These are phyloP conservation scores for Drosophila quadrilineata DNA, from an alignment of 1,140 invertebrate genomes.

Conservation along the genomic window DNA sequence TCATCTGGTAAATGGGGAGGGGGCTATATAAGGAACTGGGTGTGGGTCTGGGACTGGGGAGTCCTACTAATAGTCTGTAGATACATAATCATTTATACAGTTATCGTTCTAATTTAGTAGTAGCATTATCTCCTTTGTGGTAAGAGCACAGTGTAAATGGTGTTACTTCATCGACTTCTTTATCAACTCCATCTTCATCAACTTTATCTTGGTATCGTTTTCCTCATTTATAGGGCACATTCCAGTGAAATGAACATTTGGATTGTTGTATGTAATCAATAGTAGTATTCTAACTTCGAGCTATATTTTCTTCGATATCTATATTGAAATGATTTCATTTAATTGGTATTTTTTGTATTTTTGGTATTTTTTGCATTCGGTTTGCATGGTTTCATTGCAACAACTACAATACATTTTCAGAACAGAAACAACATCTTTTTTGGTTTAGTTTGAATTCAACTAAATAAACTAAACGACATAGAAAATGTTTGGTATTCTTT, in stretches of 20 bases:
- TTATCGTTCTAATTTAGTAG: conserved; percentile 39
- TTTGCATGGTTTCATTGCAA: too few species aligned
- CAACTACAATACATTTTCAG: conserved; percentile 59
- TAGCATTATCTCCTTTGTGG: conserved; percentile 50
- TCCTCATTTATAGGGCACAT: conserved; percentile 49
- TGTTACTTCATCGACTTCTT: neutral
- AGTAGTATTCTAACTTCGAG: conserved; percentile 9
- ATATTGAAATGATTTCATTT: neutral
- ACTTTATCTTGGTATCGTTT: neutral
- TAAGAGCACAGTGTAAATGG: conserved; percentile 64
- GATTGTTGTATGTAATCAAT: conserved; percentile 18
- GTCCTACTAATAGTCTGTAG: too few species aligned
- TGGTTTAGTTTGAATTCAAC: conserved; percentile 29
- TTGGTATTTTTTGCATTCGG: conserved; percentile 10
- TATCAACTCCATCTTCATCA: neutral
- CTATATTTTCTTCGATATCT: conserved; percentile 3
- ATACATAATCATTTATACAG: conserved; percentile 11
- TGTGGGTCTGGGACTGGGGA: too few species aligned
- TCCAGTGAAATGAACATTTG: conserved; percentile 31
- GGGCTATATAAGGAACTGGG: too few species aligned
- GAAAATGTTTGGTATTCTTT: conserved; percentile 23
- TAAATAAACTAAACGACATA: conserved; percentile 45
- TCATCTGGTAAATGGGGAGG: too few species aligned
- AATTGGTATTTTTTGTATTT: conserved; percentile 12
- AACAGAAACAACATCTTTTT: conserved; percentile 38